Base-by-base conservation (phyloP, 2,797 vertebrate species). In the Iguana delicatissima region DNA sequence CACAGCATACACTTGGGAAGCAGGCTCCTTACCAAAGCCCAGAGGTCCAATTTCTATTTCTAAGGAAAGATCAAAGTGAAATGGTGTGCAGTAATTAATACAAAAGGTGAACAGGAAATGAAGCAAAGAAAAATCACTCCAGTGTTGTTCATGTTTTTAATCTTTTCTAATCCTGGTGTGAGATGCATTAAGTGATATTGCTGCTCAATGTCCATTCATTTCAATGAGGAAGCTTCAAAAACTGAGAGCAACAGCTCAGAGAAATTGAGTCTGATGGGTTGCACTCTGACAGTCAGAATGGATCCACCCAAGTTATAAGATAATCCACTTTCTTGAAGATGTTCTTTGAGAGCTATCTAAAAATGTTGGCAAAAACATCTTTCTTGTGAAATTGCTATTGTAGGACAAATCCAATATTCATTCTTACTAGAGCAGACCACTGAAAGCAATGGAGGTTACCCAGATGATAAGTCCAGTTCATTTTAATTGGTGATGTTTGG, bases 271-370 rank as follows among this genome's bases (percentile, higher is more conserved):
- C 52, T 55, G 1, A 6, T 77, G 50, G 32, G 9, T 7, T 87
- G 93, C 86, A 91, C 83, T 89, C 89, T 83, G 50, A 77, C 64
- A 72, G 32, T 79, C 83, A n/a, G 76, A 90, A 26, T 1, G 12
- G 12, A 3, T 94, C 88, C 62, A 90, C 80, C 62, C 88, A 29
- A 46, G 69, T 35, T 89, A 83, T 91, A 94, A 93, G 93, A 94
- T 92, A 94, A 91, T 93, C 85, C 72, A 87, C 50, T 87, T 85
- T 64, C 69, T n/a, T 81, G 79, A 89, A 93, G 83, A 82, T 82
- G 32, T n/a, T 93, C 79, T 87, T 94, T 4, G 82, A 82, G 74
- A 14, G 24, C 1, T 86, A 82, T 88, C 90, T 95, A 90, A 80
- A 88, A 86, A 89, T 85, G 81, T 64, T 26, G 90, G 86, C 1